Base-by-base conservation (phyloP, 1,140 invertebrate species). In the Maniola jurtina region DNA sequence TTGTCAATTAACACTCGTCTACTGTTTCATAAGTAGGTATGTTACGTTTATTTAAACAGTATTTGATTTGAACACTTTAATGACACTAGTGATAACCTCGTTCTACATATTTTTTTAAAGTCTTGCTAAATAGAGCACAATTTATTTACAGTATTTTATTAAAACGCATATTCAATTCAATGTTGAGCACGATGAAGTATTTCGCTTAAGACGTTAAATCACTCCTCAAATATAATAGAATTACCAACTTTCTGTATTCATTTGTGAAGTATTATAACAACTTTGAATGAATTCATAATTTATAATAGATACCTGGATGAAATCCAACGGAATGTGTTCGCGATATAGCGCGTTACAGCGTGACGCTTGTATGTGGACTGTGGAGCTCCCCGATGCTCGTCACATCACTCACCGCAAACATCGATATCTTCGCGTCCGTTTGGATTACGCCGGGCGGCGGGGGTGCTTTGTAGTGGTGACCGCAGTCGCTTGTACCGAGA, bases 331-430 rank as follows among this genome's bases (percentile, higher is more conserved):
- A 85, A 81, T 81, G 71, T 68, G 64, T 59, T 69, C 42, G 60
- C 55, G 33, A 64, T 68, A 38, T 47, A 66, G 59, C 54, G 59
- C 47, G 64, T 48, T 62, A 61, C 64, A 55, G 36, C 50, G 48
- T 63, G 66, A 66, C 59, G 61, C 56, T 60, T 13, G 33, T 60
- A 63, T 42, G 54, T 54, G 65, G n/a, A n/a, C n/a, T n/a, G n/a
- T 48, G 61, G 64, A 77, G 79, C 80, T 70, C 80, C 75, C 75
- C 74, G 79, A 78, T 79, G 79, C 66, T 68, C 70, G 79, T 81
- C 62, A 72, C 77, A 82, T 83, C 77, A 79, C 80, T 84, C 79
- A 86, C 83, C 86, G 77, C 86, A 88, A 84, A 83, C 72, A 90
- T 87, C 80, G 82, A 89, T 88, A 87, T 86, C 78, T 75, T 80